Conservation (phyloP, 2,797 vertebrate genomes). For the Lagocephalus sceleratus region DNA sequence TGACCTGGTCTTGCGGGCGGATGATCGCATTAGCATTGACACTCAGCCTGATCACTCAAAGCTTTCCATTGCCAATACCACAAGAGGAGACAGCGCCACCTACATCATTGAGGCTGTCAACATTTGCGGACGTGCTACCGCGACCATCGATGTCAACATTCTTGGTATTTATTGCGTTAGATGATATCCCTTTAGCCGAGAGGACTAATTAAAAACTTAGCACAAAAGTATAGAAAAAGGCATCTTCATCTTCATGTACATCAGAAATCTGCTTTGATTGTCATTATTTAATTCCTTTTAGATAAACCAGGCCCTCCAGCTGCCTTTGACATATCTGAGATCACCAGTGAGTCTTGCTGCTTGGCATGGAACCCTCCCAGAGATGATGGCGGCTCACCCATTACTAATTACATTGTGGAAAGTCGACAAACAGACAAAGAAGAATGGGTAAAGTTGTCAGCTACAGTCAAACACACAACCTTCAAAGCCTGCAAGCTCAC, state of each 20-base stretch:
- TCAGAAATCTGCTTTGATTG: too few relatives aligned
- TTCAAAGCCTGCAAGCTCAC: constrained; percentile 90
- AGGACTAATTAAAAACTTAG: too few relatives aligned
- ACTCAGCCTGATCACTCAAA: constrained; percentile 86
- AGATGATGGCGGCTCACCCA: constrained; percentile 91
- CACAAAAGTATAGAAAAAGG: too few relatives aligned
- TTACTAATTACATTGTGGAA: constrained; percentile 96
- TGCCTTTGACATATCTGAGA: constrained; percentile 93
- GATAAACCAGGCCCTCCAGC: constrained; percentile 98
- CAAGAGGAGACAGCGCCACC: constrained; percentile 89
- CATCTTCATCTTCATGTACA: too few relatives aligned
- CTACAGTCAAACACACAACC: constrained; percentile 92
- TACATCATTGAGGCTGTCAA: constrained; percentile 99
- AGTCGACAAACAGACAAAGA: constrained; percentile 85
- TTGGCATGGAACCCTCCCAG: constrained; percentile 97
- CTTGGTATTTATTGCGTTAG: constrained; percentile 60
- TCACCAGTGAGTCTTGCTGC: constrained; percentile 91
- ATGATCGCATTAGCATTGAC: constrained; percentile 88
- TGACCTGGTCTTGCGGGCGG: constrained; percentile 83
- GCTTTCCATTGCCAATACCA: constrained; percentile 85
- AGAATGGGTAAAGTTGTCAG: constrained; percentile 94
- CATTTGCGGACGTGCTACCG: constrained; percentile 89
- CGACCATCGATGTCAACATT: constrained; percentile 94
- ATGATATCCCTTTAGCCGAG: too few relatives aligned
- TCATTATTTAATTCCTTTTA: constrained; percentile 46